Percentiles rank a stretch among this genome's conserved stretches.
These are phyloP conservation scores for Blera fallax DNA, from an alignment of 2,888 invertebrate species.

Conservation along the genomic window DNA sequence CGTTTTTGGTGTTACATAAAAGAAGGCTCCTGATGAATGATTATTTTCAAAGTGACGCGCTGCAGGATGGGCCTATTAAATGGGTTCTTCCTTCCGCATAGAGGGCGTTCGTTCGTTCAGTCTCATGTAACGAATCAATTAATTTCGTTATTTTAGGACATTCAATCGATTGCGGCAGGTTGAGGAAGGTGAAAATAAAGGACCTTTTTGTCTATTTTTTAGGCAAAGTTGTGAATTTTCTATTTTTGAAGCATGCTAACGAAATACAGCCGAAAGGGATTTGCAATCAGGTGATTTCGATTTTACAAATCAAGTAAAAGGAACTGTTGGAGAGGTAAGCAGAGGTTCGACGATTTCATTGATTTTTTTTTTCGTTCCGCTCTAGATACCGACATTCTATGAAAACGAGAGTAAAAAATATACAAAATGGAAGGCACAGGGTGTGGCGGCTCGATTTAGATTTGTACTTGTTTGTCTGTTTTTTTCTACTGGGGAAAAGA, in stretches of 20 bases:
- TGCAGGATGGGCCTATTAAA: no score
- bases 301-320: not conserved
- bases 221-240: not conserved
- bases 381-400: not conserved
- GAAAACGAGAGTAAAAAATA: not conserved
- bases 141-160: slow-evolving; percentile 19
- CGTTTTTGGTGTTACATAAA: not conserved
- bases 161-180: not conserved
- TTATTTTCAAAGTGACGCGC: not conserved
- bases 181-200: not conserved
- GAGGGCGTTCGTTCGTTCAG: not conserved
- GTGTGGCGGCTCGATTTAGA: not conserved
- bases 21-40: not conserved
- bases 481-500: no score
- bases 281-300: slow-evolving; percentile 6
- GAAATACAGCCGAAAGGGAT: not conserved
- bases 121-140: slow-evolving; percentile 21
- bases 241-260: not conserved
- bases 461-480: no score
- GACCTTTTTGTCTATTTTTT: not conserved
- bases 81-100: not conserved
- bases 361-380: not conserved
- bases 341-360: slow-evolving; percentile 3
- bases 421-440: not conserved
- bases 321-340: not conserved